Conservation (phyloP, 1,140 invertebrate genomes). For the Heliconius eleuchia region DNA sequence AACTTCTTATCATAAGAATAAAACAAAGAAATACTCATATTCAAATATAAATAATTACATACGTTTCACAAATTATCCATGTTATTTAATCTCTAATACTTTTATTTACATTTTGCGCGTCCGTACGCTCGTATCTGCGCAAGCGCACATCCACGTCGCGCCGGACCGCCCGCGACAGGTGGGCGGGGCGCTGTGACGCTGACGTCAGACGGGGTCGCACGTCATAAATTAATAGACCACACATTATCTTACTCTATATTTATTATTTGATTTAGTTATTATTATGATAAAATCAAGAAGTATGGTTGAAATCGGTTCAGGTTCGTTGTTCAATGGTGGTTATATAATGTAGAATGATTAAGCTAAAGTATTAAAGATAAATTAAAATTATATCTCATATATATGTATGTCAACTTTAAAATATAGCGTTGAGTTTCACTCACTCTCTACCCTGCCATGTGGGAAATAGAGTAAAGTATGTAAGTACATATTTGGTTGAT, state of each 20-base stretch:
- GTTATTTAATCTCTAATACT: not conserved
- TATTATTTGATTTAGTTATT: slow-evolving; percentile 10
- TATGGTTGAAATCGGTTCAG: not conserved
- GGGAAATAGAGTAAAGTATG: too few relatives aligned
- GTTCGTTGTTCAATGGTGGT: not conserved
- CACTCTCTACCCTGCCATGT: too few relatives aligned
- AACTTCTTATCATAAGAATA: too few relatives aligned
- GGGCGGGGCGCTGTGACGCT: slow-evolving; percentile 63
- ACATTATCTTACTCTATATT: slow-evolving; percentile 3
- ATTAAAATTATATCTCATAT: too few relatives aligned
- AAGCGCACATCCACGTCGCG: slow-evolving; percentile 64
- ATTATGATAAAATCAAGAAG: not conserved
- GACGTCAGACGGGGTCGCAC: slow-evolving; percentile 55
- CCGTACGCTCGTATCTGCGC: slow-evolving; percentile 49
- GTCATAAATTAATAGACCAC: slow-evolving; percentile 28
- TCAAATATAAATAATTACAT: not conserved
- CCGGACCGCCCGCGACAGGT: slow-evolving; percentile 67
- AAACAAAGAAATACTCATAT: not conserved
- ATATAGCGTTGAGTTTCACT: too few relatives aligned
- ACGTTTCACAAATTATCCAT: not conserved
- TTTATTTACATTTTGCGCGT: slow-evolving; percentile 31
- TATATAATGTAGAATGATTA: not conserved
- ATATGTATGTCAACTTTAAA: too few relatives aligned
- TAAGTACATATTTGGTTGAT: too few relatives aligned
- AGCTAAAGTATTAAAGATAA: too few relatives aligned